phyloP scores from a whole-genome alignment of 2,888 invertebrate species.

The Deladenus siricidicola region DNA sequence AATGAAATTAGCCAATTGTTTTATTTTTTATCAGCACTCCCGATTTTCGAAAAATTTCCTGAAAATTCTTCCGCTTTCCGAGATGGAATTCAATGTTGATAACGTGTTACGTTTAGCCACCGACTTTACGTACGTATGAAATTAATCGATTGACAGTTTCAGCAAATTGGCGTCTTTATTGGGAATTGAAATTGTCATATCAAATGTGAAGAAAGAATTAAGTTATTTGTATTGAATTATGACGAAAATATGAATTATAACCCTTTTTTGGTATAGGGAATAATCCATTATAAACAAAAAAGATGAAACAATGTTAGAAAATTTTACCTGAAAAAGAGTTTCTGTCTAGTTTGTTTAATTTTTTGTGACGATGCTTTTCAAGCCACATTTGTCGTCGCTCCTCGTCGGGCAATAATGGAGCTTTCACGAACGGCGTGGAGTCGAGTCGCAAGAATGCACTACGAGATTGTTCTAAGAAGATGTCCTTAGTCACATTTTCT shows the following conservation, averaged over 20 bases:
- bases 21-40: background rate
- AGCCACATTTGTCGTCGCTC: slow-evolving; percentile 11
- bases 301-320: slow-evolving; percentile 1
- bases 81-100: background rate
- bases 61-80: background rate
- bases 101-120: too few species aligned
- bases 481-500: too few species aligned
- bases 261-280: too few species aligned
- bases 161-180: slow-evolving; percentile 3
- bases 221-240: too few species aligned
- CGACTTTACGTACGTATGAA: too few species aligned
- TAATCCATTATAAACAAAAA: too few species aligned
- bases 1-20: background rate
- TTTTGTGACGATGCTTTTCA: background rate
- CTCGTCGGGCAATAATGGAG: slow-evolving; percentile 8
- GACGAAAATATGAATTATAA: too few species aligned
- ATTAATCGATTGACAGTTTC: slow-evolving; percentile 7
- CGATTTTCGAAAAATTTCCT: background rate
- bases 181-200: too few species aligned
- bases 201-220: too few species aligned
- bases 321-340: background rate
- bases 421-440: background rate
- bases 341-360: background rate
- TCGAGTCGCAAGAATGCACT: slow-evolving; percentile 1
- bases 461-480: background rate